Conservation (phyloP, 1,140 invertebrate species). For the Bombus impatiens region DNA sequence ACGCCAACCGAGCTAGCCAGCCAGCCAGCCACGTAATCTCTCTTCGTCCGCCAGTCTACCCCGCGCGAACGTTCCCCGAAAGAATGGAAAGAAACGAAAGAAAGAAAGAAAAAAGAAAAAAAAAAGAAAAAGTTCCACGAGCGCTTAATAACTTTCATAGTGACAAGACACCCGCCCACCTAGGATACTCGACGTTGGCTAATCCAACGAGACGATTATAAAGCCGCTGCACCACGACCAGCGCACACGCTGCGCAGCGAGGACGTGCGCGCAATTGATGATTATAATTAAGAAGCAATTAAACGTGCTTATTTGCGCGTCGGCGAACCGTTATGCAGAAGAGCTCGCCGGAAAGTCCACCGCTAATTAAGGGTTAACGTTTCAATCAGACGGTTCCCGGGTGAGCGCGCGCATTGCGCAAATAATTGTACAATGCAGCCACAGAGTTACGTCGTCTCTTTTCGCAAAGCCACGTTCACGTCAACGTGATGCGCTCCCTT, state of each 20-base stretch:
- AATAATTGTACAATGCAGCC: constrained; percentile 31
- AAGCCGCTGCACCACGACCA: background rate
- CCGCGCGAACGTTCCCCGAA: background rate
- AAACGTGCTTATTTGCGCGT: constrained; percentile 56
- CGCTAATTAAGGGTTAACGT: constrained; percentile 64
- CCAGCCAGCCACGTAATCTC: constrained; percentile 19
- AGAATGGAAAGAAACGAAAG: background rate
- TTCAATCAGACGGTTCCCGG: constrained; percentile 49
- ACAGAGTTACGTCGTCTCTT: constrained; percentile 10
- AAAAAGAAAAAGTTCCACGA: background rate
- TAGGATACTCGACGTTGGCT: constrained; percentile 22
- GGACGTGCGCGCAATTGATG: constrained; percentile 44
- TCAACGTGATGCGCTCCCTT: background rate
- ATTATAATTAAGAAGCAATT: constrained; percentile 60
- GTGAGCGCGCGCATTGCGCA: constrained; percentile 22
- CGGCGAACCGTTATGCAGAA: constrained; percentile 45
- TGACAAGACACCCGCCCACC: constrained; percentile 49
- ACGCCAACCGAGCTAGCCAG: background rate
- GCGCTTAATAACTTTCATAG: constrained; percentile 41
- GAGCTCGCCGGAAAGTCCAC: constrained; percentile 14
- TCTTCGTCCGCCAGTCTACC: constrained; percentile 8
- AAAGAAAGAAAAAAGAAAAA: background rate
- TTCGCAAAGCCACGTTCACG: background rate
- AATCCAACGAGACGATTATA: constrained; percentile 40
- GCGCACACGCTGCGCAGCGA: background rate